phyloP scores from a whole-genome alignment of 2,113 vertebrate species.

The Python bivittatus region DNA sequence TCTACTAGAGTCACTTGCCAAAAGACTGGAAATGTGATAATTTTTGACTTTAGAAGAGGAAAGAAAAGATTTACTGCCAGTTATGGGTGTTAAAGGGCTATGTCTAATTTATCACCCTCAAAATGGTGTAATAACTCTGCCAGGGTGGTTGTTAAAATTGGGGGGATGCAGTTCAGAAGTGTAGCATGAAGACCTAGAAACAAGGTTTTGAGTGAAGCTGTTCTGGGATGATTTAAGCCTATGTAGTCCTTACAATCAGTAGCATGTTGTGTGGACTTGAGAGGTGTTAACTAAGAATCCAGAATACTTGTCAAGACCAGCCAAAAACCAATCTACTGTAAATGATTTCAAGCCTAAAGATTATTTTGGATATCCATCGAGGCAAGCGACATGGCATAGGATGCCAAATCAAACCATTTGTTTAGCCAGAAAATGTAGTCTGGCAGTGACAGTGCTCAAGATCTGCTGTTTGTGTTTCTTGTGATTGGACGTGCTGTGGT shows the following conservation, averaged over 20 bases:
- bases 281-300: neutral
- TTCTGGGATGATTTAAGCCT: neutral
- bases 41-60: neutral
- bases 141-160: neutral
- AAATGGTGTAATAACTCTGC: neutral
- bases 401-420: neutral
- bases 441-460: neutral
- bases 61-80: conserved; percentile 1
- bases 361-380: neutral
- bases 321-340: neutral
- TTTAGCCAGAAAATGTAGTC: neutral
- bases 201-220: neutral
- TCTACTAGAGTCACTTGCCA: conserved; percentile 1
- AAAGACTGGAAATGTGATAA: neutral
- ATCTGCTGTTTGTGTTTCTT: neutral
- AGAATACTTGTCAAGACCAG: neutral
- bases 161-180: neutral
- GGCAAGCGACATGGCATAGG: neutral
- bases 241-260: neutral
- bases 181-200: neutral
- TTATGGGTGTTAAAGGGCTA: neutral
- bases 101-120: conserved; percentile 16
- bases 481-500: neutral
- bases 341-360: neutral
- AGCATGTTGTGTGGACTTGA: neutral